Evolutionary conservation across 2,113 vertebrate genomes (phyloP).

Genomic region (Stomatorhinus ivindoensis): DNA sequence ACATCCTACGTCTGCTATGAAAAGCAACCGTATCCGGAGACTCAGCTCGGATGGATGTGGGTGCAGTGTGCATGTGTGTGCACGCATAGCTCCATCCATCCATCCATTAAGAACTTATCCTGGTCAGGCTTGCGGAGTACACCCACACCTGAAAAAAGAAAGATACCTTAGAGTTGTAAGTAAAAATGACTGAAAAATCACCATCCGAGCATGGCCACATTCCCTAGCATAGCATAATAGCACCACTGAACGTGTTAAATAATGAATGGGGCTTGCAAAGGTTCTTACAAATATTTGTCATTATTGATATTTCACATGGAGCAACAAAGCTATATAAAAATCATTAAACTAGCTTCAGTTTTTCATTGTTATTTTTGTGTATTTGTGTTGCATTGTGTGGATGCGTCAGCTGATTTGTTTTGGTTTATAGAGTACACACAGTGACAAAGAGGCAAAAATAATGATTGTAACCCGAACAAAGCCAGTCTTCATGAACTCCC

Average conservation of each 20-base stretch:
- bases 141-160: not conserved
- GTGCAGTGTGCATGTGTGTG: not conserved
- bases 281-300: not conserved
- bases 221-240: not conserved
- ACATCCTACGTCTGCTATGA: not conserved
- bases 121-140: not conserved
- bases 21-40: not conserved
- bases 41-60: not conserved
- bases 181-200: not conserved
- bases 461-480: not conserved
- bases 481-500: constrained; percentile 1
- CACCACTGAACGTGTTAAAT: not conserved
- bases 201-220: not conserved
- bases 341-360: not conserved
- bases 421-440: constrained; percentile 1
- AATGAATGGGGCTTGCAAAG: not conserved
- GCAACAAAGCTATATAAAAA: not conserved
- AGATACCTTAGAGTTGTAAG: not conserved
- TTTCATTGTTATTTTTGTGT: not conserved
- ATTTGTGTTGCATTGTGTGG: not conserved
- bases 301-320: not conserved
- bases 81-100: not conserved
- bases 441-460: not conserved
- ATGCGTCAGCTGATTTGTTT: not conserved
- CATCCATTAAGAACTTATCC: not conserved